Base-by-base conservation (phyloP, 1,140 invertebrate genomes). In the Nasonia vitripennis region DNA sequence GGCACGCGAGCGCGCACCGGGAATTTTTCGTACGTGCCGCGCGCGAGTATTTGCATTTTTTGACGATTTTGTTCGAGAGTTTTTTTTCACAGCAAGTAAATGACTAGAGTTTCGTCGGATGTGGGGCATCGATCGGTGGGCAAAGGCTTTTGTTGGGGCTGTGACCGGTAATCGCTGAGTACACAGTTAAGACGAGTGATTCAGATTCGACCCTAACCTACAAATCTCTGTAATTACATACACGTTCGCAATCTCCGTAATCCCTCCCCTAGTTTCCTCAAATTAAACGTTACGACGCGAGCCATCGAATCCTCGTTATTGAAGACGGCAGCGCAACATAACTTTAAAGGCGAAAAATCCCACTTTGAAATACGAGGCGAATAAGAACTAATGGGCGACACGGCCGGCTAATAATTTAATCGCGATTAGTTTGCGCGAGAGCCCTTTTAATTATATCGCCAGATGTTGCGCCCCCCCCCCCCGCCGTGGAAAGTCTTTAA, bases 381-480 rank as follows among this genome's bases (percentile, higher is more conserved):
- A 71, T 71, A 71, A 71, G 70, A 71, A 71, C 70, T 71, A 71
- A 71, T 31, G 70, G 70, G 23, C 68, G 23, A 27, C 27, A 17
- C 20, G 68, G 11, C 31, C 37, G 48, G 45, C 41, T 73, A 83
- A 75, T 83, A 75, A 83, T 83, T 83, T 83, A 74, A 83, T 75
- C 14, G 51, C 45, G 27, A 83, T 83, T 75, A 55, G 73, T 77
- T 41, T 41, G 71, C 5, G 12, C 2, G 45, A 48, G 55, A 31
- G 34, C 10, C 48, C 68, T 78, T 83, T 86, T 87, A 86, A 87
- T 86, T 86, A 87, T 87, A 82, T 84, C 73, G 41, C 87, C 85
- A 87, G 85, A 86, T 84, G 81, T 62, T 83, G 62, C 82, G 31
- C 34, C 27, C 27, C 27, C 27, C 27, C 27, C 48, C 34, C 34